A percentile compares a stretch with the other conserved stretches of the same genome.
Conservation (phyloP, 1,140 invertebrate genomes). For the Steinernema feltiae region DNA sequence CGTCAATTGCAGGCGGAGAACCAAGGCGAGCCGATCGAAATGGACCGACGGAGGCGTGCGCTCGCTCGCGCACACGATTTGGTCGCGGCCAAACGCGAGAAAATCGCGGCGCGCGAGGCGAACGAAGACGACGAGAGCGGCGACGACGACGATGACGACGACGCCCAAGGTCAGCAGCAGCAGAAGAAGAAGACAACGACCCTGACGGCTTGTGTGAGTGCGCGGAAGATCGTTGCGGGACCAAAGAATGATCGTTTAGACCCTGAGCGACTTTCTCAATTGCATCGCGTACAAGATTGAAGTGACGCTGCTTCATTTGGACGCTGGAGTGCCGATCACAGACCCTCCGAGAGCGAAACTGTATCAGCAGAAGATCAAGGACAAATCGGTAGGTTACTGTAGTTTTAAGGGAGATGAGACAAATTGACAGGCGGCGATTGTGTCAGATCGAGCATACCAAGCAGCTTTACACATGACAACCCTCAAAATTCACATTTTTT, state of each 20-base stretch:
- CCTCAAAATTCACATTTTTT: neutral
- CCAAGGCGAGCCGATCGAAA: neutral
- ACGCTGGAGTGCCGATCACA: slow-evolving; percentile 27
- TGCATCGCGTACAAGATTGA: slow-evolving; percentile 36
- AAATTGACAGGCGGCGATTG: no score
- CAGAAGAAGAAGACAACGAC: neutral
- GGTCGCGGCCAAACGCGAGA: neutral
- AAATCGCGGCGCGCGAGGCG: neutral
- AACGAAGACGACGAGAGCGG: neutral
- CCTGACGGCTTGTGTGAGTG: slow-evolving; percentile 2
- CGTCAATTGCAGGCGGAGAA: neutral
- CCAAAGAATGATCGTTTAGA: slow-evolving; percentile 25
- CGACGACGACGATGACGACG: neutral
- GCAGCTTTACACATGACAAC: no score
- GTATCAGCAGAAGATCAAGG: slow-evolving; percentile 37
- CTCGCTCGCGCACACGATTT: neutral
- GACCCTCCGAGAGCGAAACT: neutral
- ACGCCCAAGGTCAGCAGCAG: neutral
- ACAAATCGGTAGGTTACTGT: slow-evolving; percentile 33
- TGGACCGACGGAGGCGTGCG: neutral
- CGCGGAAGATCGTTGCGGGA: no score
- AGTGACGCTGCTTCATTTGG: slow-evolving; percentile 24
- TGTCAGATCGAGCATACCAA: no score
- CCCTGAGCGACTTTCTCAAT: slow-evolving; percentile 26
- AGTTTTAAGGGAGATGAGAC: neutral